These are phyloP conservation scores for Hydrochoerus hydrochaeris DNA, from an alignment of 2,113 vertebrate genomes.

Conservation along the genomic window DNA sequence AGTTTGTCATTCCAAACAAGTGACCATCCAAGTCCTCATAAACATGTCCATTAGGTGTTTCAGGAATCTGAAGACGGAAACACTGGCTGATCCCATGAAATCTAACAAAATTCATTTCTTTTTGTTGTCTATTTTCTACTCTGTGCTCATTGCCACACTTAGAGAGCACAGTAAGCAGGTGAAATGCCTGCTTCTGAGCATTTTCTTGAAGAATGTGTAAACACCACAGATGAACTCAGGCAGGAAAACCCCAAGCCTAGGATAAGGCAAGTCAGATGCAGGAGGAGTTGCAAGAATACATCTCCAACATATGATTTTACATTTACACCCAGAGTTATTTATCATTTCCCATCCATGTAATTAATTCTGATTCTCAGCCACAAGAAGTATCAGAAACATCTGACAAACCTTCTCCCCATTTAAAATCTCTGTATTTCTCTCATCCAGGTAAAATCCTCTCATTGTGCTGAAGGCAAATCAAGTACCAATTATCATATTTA, in stretches of 20 bases:
- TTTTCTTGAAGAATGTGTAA: constrained; percentile 51
- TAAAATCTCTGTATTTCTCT: constrained; percentile 68
- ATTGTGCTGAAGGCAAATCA: constrained; percentile 72
- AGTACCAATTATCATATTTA: constrained; percentile 76
- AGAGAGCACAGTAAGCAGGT: constrained; percentile 24
- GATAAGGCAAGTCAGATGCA: not conserved
- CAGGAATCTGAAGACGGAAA: constrained; percentile 61
- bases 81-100: constrained; percentile 7
- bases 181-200: not conserved
- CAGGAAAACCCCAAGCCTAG: not conserved
- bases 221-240: not conserved
- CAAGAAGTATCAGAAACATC: constrained; percentile 32
- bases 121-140: constrained; percentile 27
- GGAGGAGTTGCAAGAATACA: not conserved
- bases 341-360: constrained; percentile 37
- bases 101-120: not conserved
- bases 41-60: constrained; percentile 77
- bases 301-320: not conserved
- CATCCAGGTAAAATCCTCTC: constrained; percentile 67
- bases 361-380: constrained; percentile 55
- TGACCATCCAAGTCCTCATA: constrained; percentile 77
- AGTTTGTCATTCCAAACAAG: constrained; percentile 77
- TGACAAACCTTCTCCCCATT: constrained; percentile 36
- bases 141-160: not conserved
- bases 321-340: constrained; percentile 38